Conservation (phyloP, 2,888 invertebrate species). For the Pammene aurita region DNA sequence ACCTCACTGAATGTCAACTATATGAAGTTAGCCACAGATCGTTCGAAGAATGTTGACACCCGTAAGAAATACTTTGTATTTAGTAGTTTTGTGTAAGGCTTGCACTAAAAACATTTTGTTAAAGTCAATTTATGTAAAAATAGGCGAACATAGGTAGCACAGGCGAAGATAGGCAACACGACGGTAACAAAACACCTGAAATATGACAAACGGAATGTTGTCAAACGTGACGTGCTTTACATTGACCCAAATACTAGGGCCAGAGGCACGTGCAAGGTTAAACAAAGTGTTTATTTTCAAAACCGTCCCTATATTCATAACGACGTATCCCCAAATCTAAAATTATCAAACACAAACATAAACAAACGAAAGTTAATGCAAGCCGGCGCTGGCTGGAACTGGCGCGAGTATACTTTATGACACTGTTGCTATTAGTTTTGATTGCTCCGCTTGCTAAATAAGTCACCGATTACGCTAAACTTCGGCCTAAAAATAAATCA, state of each 20-base stretch:
- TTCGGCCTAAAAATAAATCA: conserved; percentile 68
- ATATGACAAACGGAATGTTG: conserved; percentile 58
- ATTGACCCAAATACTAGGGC: conserved; percentile 79
- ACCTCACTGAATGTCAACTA: too few species aligned
- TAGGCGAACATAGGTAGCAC: too few species aligned
- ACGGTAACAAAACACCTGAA: conserved; percentile 49
- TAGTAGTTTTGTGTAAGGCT: too few species aligned
- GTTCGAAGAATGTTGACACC: too few species aligned
- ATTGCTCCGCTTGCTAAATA: conserved; percentile 63
- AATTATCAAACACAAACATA: conserved; percentile 77
- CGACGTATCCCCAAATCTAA: conserved; percentile 74
- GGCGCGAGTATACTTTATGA: conserved; percentile 67
- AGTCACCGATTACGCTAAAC: conserved; percentile 60
- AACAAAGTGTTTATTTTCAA: conserved; percentile 76
- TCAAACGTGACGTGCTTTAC: conserved; percentile 76
- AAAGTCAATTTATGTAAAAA: too few species aligned
- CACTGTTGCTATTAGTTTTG: conserved; percentile 58
- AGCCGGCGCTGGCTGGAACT: conserved; percentile 60
- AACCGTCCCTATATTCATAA: conserved; percentile 77
- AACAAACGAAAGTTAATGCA: conserved; percentile 75
- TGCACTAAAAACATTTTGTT: too few species aligned
- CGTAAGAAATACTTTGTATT: too few species aligned
- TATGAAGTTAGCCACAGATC: too few species aligned
- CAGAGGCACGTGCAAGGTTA: conserved; percentile 77
- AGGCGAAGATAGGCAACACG: too few species aligned